Conservation (phyloP, 2,113 vertebrate species). For the Theristicus caerulescens region DNA sequence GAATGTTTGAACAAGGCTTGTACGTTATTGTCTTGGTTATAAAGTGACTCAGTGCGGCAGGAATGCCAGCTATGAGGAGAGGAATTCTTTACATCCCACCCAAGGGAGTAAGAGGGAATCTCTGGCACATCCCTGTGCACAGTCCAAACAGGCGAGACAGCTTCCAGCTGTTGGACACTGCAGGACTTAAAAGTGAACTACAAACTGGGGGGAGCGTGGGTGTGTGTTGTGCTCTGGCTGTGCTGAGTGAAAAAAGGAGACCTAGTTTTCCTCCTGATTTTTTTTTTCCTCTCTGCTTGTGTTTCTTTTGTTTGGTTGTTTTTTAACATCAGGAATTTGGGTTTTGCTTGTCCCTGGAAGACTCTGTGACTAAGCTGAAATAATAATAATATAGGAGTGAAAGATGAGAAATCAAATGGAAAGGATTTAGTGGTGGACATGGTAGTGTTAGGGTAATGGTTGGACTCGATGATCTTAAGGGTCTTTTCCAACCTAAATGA, state of each 20-base stretch:
- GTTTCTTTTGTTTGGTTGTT: background rate
- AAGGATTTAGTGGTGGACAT: background rate
- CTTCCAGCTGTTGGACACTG: background rate
- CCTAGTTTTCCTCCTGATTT: background rate
- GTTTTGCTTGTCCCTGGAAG: background rate
- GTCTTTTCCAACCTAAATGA: background rate
- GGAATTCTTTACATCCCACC: constrained; percentile 38
- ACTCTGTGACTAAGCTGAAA: constrained; percentile 8
- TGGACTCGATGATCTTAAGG: background rate
- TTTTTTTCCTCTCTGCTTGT: background rate
- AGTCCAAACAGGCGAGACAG: background rate
- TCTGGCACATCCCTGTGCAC: constrained; percentile 3
- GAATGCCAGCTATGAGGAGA: constrained; percentile 46
- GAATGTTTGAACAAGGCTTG: background rate
- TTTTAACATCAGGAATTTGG: background rate
- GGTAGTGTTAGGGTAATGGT: background rate
- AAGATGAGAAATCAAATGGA: background rate
- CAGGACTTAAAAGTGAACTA: background rate
- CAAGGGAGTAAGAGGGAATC: constrained; percentile 35
- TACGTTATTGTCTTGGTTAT: background rate
- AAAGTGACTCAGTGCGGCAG: background rate
- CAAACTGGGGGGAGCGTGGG: background rate
- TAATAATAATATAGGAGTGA: background rate
- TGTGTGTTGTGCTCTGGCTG: constrained; percentile 13
- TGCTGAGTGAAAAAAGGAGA: background rate